These are phyloP conservation scores for Hypomecis atomaria DNA, from an alignment of 2,888 invertebrate genomes.

Conservation along the genomic window DNA sequence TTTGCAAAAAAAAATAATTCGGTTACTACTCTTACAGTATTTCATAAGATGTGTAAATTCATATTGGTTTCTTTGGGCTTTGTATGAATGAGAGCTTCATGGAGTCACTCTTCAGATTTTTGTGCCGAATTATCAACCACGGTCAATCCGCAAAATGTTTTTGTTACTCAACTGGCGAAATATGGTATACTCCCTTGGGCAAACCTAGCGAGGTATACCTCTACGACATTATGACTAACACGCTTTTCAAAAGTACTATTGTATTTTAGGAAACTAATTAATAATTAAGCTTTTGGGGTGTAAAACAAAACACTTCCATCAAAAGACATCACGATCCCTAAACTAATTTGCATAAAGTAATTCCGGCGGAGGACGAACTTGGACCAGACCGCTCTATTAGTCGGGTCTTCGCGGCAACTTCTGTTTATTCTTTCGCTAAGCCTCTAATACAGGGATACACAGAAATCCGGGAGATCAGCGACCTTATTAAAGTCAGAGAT, in stretches of 20 bases:
- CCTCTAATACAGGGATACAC: slow-evolving; percentile 29
- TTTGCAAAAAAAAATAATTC: slow-evolving; percentile 13
- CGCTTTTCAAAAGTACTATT: neutral
- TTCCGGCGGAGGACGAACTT: slow-evolving; percentile 44
- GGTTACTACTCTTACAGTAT: neutral
- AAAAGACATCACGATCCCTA: slow-evolving; percentile 50
- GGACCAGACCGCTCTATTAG: slow-evolving; percentile 50
- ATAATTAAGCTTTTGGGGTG: slow-evolving; percentile 24
- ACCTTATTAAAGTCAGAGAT: slow-evolving; percentile 27
- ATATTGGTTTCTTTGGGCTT: neutral
- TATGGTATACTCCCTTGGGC: too few species aligned
- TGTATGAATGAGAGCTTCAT: neutral
- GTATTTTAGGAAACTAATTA: slow-evolving; percentile 28
- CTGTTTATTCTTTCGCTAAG: slow-evolving; percentile 38
- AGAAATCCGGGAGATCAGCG: slow-evolving; percentile 15
- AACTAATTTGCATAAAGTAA: slow-evolving; percentile 58
- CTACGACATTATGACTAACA: neutral
- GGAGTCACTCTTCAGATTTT: neutral
- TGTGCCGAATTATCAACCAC: too few species aligned
- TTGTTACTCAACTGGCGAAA: too few species aligned
- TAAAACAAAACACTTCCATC: slow-evolving; percentile 51
- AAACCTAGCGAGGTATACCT: too few species aligned
- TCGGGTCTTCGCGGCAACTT: slow-evolving; percentile 42
- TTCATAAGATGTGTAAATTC: neutral
- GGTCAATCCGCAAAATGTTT: too few species aligned